Base-by-base conservation (phyloP, 2,797 vertebrate species). In the Psittacula derbiana region DNA sequence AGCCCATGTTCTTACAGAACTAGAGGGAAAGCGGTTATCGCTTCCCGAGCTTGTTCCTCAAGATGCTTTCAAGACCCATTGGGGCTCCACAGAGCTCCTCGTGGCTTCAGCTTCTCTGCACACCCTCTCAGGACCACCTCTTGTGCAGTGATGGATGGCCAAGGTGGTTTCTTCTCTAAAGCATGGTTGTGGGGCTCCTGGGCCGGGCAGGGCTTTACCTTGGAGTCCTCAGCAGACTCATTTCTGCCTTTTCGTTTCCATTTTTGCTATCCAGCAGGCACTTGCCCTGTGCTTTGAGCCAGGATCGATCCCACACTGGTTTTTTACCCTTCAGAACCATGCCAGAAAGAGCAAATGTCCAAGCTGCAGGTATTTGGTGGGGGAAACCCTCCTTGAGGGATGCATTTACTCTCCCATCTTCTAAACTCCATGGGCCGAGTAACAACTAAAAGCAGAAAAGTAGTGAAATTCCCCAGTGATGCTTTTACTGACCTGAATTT, bases 401-500 rank as follows among this genome's bases (percentile, higher is more conserved):
- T 72, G 40, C 2, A 0, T 92, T 94, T 90, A 25, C 72, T 80
- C 38, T 82, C 91, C 92, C 89, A 6, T 83, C 72, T 81, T 91
- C 33, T 49, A 25, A 87, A 81, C 25, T 25, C 0, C 1, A 19
- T 44, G 55, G 57, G 72, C 67, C 43, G 40, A 74, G 20, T 71
- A 65, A 46, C 69, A 92, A 43, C 18, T 67, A 24, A 81, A 89
- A 90, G 70, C 88, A 86, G 19, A 91, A 64, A 86, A 78, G 46
- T 3, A 88, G 80, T 52, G 33, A 73, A 7, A 47, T 96, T 86
- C 75, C 57, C 66, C 38, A 12, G 17, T 31, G 67, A 6, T 92
- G 72, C 57, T 95, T 71, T 90, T 64, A 44, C 72, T 95, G 80
- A 78, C 49, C 80, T 90, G 69, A 24, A 71, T 79, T 95, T 44